phyloP scores from a whole-genome alignment of 2,888 invertebrate genomes.

The Tholera decimalis region DNA sequence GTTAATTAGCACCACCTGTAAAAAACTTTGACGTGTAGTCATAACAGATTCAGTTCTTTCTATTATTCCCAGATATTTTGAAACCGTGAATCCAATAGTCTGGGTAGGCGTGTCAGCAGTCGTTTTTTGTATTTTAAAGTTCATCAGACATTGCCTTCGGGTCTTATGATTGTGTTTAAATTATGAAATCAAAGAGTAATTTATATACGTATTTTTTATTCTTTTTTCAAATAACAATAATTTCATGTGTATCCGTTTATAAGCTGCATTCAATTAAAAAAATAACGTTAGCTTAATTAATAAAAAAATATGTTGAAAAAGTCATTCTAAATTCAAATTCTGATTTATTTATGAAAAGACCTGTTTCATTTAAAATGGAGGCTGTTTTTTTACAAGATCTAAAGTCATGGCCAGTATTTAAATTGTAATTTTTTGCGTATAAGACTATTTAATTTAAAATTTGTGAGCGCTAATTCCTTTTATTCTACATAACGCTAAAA shows the following conservation, averaged over 20 bases:
- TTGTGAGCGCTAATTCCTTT: too few relatives aligned
- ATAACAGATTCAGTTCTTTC: slow-evolving; percentile 12
- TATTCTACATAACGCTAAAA: too few relatives aligned
- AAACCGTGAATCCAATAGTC: not conserved
- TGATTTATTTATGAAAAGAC: too few relatives aligned
- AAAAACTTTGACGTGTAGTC: slow-evolving; percentile 18
- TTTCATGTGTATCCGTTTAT: too few relatives aligned
- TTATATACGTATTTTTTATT: too few relatives aligned
- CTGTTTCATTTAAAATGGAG: too few relatives aligned
- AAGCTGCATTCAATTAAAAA: too few relatives aligned
- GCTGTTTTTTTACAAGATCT: not conserved
- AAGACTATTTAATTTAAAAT: too few relatives aligned
- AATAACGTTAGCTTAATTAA: slow-evolving; percentile 20
- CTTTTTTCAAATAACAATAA: too few relatives aligned
- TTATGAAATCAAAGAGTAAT: not conserved
- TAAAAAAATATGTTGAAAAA: too few relatives aligned
- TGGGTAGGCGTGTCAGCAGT: not conserved
- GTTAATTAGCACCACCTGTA: slow-evolving; percentile 52
- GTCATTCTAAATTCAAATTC: too few relatives aligned
- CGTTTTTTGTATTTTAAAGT: not conserved
- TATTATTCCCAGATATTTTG: slow-evolving; percentile 26
- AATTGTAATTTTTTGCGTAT: slow-evolving; percentile 24
- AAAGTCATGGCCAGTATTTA: slow-evolving; percentile 14
- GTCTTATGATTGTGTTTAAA: not conserved
- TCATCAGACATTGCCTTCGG: slow-evolving; percentile 13